phyloP scores from a whole-genome alignment of 1,140 invertebrate species.

The Scaptodrosophila lebanonensis region DNA sequence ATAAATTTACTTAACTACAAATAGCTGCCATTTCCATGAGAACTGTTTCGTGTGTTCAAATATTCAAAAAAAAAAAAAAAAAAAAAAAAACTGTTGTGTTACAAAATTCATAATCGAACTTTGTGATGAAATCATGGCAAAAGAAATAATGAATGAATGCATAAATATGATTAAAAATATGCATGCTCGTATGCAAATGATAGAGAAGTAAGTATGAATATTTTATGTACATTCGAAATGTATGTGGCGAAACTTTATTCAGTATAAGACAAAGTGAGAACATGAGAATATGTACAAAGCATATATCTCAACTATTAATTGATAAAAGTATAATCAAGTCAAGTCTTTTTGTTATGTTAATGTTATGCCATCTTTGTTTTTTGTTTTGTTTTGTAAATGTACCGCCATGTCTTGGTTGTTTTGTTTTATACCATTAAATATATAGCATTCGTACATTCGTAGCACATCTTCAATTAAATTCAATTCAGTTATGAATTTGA shows the following conservation, averaged over 20 bases:
- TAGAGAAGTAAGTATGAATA: constrained; percentile 12
- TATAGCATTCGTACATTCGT: constrained; percentile 40
- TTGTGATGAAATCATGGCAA: constrained; percentile 10
- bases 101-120: constrained; percentile 8
- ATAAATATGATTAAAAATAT: no score
- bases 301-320: constrained; percentile 39
- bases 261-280: neutral
- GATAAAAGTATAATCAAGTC: constrained; percentile 56
- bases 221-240: constrained; percentile 37
- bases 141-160: constrained; percentile 22
- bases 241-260: neutral
- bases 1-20: constrained; percentile 76
- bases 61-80: constrained; percentile 36
- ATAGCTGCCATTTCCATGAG: constrained; percentile 76
- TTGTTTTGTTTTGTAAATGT: constrained; percentile 31
- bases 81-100: constrained; percentile 3
- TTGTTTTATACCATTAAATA: constrained; percentile 61
- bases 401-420: constrained; percentile 36
- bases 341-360: constrained; percentile 73
- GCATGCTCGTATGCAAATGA: no score
- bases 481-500: constrained; percentile 37
- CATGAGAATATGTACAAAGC: neutral
- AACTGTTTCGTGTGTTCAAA: constrained; percentile 73
- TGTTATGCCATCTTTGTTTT: neutral
- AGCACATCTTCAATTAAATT: constrained; percentile 6